Conservation (phyloP, 2,113 vertebrate species). For the Stictonetta naevosa region DNA sequence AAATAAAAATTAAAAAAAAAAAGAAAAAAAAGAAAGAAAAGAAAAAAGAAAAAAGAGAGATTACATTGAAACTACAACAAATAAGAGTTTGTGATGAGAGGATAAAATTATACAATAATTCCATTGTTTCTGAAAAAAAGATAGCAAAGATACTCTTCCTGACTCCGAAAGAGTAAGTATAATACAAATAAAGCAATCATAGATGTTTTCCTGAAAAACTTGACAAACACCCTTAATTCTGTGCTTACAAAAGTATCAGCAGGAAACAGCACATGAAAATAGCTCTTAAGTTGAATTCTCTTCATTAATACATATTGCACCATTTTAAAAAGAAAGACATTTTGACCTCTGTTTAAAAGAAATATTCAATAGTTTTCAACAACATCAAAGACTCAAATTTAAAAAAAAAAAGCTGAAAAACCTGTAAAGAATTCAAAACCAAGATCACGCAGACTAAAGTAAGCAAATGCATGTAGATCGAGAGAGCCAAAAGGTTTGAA, state of each 20-base stretch:
- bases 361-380: not conserved
- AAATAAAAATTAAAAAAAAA: too few relatives aligned
- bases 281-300: not conserved
- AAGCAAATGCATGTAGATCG: not conserved
- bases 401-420: not conserved
- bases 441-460: not conserved
- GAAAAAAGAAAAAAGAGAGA: too few relatives aligned
- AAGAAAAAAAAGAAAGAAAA: too few relatives aligned
- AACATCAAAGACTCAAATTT: not conserved
- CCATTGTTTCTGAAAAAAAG: not conserved
- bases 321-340: not conserved
- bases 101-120: not conserved
- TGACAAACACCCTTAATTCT: not conserved
- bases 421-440: not conserved
- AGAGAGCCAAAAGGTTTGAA: not conserved
- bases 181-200: not conserved
- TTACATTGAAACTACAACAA: not conserved
- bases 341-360: not conserved
- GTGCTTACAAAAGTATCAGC: not conserved
- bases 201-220: not conserved
- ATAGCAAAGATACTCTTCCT: not conserved
- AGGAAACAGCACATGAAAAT: not conserved
- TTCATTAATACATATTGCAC: not conserved
- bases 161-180: not conserved
- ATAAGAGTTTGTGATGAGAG: not conserved